Conservation (phyloP, 2,888 invertebrate species). For the Callosobruchus maculatus region DNA sequence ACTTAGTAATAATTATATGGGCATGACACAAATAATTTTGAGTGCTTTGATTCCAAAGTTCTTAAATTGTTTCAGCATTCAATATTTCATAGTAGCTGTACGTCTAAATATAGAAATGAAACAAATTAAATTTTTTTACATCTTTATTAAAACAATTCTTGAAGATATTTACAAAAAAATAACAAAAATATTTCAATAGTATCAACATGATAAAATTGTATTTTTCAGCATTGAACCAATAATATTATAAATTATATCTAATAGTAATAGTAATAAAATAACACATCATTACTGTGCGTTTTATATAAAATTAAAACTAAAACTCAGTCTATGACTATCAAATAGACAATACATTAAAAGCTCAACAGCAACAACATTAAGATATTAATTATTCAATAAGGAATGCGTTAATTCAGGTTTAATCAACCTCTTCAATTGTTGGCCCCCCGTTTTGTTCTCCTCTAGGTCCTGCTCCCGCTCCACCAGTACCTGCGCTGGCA, state of each 20-base stretch:
- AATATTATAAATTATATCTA: background rate
- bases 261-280: too few species aligned
- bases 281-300: too few species aligned
- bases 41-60: too few species aligned
- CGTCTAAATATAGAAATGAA: too few species aligned
- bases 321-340: background rate
- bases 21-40: too few species aligned
- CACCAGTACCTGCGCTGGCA: slow-evolving; percentile 8
- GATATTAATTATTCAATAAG: background rate
- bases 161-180: background rate
- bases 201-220: background rate
- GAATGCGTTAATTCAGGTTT: slow-evolving; percentile 4
- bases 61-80: too few species aligned
- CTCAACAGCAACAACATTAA: background rate
- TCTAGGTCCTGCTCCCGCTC: slow-evolving; percentile 13
- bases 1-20: too few species aligned
- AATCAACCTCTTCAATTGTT: slow-evolving; percentile 16
- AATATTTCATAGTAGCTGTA: too few species aligned
- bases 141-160: too few species aligned
- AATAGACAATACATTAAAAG: background rate
- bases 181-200: too few species aligned
- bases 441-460: slow-evolving; percentile 25
- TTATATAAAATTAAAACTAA: background rate
- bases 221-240: background rate
- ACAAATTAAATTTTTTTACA: too few species aligned